phyloP scores from a whole-genome alignment of 2,888 invertebrate species.

The Fissipunctia ypsillon region DNA sequence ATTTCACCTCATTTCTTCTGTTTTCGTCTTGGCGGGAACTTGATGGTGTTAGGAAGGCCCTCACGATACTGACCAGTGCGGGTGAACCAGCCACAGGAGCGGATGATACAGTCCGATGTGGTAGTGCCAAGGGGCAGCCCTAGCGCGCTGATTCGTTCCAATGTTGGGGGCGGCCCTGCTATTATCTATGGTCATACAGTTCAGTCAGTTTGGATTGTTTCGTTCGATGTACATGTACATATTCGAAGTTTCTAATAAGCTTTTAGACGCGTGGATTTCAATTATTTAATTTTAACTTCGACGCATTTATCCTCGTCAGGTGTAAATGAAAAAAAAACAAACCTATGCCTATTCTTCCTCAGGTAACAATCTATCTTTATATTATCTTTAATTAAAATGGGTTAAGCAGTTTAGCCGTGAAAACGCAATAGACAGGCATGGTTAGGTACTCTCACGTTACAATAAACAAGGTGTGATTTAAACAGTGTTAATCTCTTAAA shows the following conservation, averaged over 20 bases:
- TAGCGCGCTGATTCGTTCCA: conserved; percentile 86
- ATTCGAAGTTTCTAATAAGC: not conserved
- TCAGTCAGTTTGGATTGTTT: not conserved
- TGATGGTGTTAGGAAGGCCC: conserved; percentile 80
- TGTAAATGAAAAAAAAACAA: no score
- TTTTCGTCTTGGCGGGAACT: conserved; percentile 81
- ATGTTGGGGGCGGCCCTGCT: conserved; percentile 79
- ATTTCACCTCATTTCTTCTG: conserved; percentile 58
- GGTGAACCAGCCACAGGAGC: conserved; percentile 79
- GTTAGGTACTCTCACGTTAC: no score
- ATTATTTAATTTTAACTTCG: no score
- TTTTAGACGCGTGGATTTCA: no score
- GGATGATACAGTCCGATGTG: conserved; percentile 78
- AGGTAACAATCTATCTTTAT: no score
- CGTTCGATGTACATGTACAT: not conserved
- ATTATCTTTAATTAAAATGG: no score
- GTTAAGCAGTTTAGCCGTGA: no score
- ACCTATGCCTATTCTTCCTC: no score
- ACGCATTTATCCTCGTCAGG: no score
- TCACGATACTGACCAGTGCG: conserved; percentile 78
- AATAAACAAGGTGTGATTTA: no score
- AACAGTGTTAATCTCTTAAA: no score
- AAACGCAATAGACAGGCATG: no score
- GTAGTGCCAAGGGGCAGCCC: conserved; percentile 85
- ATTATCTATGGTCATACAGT: conserved; percentile 73